Conservation (phyloP, 2,797 vertebrate genomes). For the Benthosema pterotum region DNA sequence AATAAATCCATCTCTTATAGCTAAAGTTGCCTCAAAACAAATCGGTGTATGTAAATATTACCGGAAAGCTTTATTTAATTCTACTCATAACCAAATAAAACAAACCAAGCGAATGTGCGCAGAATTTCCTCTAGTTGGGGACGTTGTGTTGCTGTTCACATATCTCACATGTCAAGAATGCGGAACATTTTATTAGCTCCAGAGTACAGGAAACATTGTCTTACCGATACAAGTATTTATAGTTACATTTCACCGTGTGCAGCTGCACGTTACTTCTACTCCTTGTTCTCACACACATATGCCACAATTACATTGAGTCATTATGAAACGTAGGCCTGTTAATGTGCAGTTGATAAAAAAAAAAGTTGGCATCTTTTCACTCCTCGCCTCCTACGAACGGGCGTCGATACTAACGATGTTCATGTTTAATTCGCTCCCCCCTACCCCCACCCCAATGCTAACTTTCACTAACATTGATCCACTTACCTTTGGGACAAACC, state of each 20-base stretch:
- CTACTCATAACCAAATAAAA: too few species aligned
- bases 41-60: too few species aligned
- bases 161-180: slow-evolving; percentile 69
- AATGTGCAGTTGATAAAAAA: too few species aligned
- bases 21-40: neutral
- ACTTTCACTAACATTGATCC: slow-evolving; percentile 6
- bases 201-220: slow-evolving; percentile 59
- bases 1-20: neutral
- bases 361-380: slow-evolving; percentile 21
- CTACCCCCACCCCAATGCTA: too few species aligned
- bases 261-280: too few species aligned
- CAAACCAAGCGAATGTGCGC: too few species aligned
- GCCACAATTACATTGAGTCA: neutral
- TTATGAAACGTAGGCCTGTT: too few species aligned
- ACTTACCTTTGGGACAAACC: slow-evolving; percentile 88
- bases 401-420: slow-evolving; percentile 24
- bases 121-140: slow-evolving; percentile 28
- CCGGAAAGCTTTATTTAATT: too few species aligned
- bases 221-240: slow-evolving; percentile 14
- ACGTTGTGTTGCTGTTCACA: slow-evolving; percentile 25
- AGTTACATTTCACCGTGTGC: neutral
- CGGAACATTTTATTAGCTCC: slow-evolving; percentile 71
- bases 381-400: slow-evolving; percentile 46
- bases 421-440: slow-evolving; percentile 13
- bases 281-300: fast-evolving